Evolutionary conservation across 2,113 vertebrate genomes (phyloP).

Genomic region (Lagopus leucura): DNA sequence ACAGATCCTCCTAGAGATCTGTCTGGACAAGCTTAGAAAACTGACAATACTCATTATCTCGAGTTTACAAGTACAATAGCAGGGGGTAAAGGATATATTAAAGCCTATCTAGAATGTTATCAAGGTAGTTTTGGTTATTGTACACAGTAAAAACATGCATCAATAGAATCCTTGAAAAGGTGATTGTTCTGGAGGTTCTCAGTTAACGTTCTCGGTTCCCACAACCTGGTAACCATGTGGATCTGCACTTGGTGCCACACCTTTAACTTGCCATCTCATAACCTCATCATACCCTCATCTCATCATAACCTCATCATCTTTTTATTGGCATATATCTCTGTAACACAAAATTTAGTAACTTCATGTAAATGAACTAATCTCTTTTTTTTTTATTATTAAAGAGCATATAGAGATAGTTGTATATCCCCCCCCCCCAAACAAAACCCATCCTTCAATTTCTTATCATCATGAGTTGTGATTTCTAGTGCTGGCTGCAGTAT

Average conservation of each 20-base stretch:
- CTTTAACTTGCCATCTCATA: neutral
- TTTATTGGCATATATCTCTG: neutral
- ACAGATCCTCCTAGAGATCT: neutral
- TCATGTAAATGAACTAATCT: neutral
- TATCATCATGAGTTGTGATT: neutral
- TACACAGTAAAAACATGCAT: neutral
- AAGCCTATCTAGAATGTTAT: neutral
- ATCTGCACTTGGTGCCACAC: fast-evolving
- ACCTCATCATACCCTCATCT: too few relatives aligned
- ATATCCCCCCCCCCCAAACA: neutral
- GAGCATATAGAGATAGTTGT: neutral
- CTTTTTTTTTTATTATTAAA: neutral
- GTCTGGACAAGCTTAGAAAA: neutral
- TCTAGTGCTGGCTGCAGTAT: neutral
- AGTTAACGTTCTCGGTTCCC: neutral
- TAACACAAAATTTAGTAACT: neutral
- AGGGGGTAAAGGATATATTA: neutral
- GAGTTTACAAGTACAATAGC: neutral
- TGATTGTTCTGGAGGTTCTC: neutral
- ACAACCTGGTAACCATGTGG: neutral
- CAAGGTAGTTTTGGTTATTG: neutral
- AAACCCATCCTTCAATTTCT: neutral
- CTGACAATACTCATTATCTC: neutral
- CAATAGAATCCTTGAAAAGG: neutral
- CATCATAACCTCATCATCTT: neutral